These are phyloP conservation scores for Nasonia longicornis DNA, from an alignment of 1,140 invertebrate species.

Conservation along the genomic window DNA sequence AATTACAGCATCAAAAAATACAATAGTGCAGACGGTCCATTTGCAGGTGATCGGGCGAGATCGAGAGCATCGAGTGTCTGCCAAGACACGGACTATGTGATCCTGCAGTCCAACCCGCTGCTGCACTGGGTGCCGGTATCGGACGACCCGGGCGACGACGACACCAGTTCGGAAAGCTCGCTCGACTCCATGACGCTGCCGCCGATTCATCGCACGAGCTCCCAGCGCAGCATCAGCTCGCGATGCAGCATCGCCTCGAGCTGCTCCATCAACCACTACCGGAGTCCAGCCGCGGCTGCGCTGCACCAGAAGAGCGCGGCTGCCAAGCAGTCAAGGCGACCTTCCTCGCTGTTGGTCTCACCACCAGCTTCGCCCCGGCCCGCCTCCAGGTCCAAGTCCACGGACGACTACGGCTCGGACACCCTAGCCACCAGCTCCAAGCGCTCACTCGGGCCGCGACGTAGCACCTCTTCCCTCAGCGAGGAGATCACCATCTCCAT, in stretches of 20 bases:
- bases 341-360: slow-evolving; percentile 57
- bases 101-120: slow-evolving; percentile 71
- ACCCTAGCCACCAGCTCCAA: slow-evolving; percentile 56
- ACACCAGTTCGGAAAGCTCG: slow-evolving; percentile 60
- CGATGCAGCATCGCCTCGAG: slow-evolving; percentile 55
- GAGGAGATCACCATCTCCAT: slow-evolving; percentile 53
- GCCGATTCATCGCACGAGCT: slow-evolving; percentile 59
- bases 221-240: slow-evolving; percentile 61
- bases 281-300: slow-evolving; percentile 8
- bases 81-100: slow-evolving; percentile 70
- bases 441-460: slow-evolving; percentile 32
- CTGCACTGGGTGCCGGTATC: slow-evolving; percentile 69
- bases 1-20: background rate
- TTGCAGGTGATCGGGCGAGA: slow-evolving; percentile 55
- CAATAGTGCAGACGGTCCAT: slow-evolving; percentile 37
- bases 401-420: slow-evolving; percentile 54
- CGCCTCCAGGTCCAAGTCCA: slow-evolving; percentile 58
- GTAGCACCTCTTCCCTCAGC: slow-evolving; percentile 45
- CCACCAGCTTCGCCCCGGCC: slow-evolving; percentile 59
- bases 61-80: slow-evolving; percentile 52
- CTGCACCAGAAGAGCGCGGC: slow-evolving; percentile 35
- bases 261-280: slow-evolving; percentile 46
- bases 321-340: slow-evolving; percentile 39
- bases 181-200: slow-evolving; percentile 53
- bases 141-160: slow-evolving; percentile 55